Evolutionary conservation across 2,797 vertebrate genomes (phyloP).

Genomic region (Glyptemys insculpta): DNA sequence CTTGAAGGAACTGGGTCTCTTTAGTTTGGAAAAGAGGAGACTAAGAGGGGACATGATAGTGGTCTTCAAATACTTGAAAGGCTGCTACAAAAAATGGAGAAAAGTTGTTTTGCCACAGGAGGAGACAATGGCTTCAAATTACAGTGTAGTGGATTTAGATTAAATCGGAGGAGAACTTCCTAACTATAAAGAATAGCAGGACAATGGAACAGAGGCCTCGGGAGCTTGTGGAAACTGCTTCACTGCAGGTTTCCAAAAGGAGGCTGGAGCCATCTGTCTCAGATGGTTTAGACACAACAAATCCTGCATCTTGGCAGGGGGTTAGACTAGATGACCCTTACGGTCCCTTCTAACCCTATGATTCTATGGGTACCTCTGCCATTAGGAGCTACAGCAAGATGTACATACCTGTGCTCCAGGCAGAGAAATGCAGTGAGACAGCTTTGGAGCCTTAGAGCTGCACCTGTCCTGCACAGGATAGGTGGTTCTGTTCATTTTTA

Average conservation of each 20-base stretch:
- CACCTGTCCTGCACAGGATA: neutral
- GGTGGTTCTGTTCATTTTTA: neutral
- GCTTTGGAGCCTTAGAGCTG: neutral
- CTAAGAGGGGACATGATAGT: neutral
- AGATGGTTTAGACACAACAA: neutral
- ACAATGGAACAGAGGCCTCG: neutral
- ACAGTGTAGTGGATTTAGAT: neutral
- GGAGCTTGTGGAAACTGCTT: neutral
- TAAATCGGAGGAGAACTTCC: neutral
- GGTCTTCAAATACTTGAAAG: neutral
- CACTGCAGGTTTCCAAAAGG: neutral
- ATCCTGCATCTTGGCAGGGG: neutral
- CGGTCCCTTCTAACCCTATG: neutral
- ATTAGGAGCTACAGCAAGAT: neutral
- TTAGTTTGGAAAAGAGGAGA: neutral
- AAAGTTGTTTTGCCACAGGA: neutral
- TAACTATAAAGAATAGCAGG: neutral
- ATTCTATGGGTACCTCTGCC: neutral
- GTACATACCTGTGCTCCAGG: neutral
- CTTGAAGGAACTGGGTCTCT: neutral
- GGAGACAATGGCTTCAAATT: neutral
- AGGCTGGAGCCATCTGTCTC: neutral
- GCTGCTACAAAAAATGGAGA: neutral
- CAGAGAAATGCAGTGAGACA: neutral
- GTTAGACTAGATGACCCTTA: neutral